Percentiles rank a stretch among this genome's conserved stretches.
These are phyloP conservation scores for Neolamprologus modestus DNA, from an alignment of 2,113 vertebrate genomes.

Conservation along the genomic window DNA sequence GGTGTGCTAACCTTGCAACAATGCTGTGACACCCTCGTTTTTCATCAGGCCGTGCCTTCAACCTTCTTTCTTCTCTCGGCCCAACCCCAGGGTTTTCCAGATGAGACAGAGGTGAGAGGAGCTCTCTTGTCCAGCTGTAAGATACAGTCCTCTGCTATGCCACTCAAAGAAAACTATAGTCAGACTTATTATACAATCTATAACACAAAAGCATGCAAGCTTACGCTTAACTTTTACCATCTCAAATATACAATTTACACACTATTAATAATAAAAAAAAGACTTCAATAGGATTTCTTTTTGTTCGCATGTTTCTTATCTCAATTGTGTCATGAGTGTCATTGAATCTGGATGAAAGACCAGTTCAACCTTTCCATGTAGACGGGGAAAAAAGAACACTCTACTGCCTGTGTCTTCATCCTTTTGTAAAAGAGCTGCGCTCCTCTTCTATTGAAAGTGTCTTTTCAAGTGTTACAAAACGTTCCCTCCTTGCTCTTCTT, in stretches of 20 bases:
- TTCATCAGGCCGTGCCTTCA: constrained; percentile 73
- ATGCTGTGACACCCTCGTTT: constrained; percentile 80
- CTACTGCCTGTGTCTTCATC: constrained; percentile 38
- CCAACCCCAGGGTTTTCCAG: constrained; percentile 52
- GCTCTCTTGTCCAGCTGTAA: constrained; percentile 55
- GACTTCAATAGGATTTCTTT: neutral
- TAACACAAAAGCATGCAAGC: neutral
- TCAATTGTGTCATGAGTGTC: constrained; percentile 28
- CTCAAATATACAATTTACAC: neutral
- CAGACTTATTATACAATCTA: neutral
- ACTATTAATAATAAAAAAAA: neutral
- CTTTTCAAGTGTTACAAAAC: constrained; percentile 40
- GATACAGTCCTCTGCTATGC: constrained; percentile 44
- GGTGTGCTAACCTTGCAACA: constrained; percentile 89
- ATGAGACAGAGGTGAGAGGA: constrained; percentile 71
- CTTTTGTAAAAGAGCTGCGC: constrained; percentile 39
- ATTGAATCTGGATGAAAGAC: constrained; percentile 47
- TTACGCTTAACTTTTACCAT: neutral
- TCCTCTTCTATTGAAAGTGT: constrained; percentile 29
- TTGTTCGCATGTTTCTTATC: constrained; percentile 38
- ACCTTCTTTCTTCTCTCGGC: constrained; percentile 45
- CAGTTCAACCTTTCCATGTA: constrained; percentile 24
- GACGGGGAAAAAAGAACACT: constrained; percentile 19
- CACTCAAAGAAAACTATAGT: constrained; percentile 5
- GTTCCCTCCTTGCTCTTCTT: neutral